Base-by-base conservation (phyloP, 1,140 invertebrate species). In the Oedothorax gibbosus region DNA sequence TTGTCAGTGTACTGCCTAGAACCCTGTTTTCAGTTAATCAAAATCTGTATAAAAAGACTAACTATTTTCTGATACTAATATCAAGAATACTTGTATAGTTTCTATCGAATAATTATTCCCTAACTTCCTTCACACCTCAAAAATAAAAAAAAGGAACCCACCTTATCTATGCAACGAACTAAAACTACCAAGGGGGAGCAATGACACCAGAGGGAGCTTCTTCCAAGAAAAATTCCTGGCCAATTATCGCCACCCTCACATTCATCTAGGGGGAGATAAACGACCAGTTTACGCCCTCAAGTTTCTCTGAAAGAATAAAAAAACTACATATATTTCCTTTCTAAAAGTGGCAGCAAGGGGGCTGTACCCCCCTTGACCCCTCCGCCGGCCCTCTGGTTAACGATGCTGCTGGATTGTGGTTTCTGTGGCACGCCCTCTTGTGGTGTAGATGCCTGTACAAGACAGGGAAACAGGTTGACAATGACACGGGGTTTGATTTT, bases 201-300 rank as follows among this genome's bases (percentile, higher is more conserved):
- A 14, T 21, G 21, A 75, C n/a, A 73, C 11, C 53, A 54, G 77
- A 51, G 49, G 68, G 57, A 35, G 35, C n/a, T 71, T 54, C 69
- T 71, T 53, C 51, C 56, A 82, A 72, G 62, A 73, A 56, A n/a
- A 20, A 21, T 65, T 73, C 66, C 50, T 64, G 62, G 20, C 65
- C 80, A 82, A 82, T 82, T 82, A 82, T 73, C 80, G 64, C 69
- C 80, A 82, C 79, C 79, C 80, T 62, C 80, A 73, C 80, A 82
- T 82, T 73, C 50, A 73, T 82, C 65, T 50, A 9, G 20, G 49
- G n/a, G 18, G 56, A 82, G 80, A 82, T 82, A 82, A 82, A 82
- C 80, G 80, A 49, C 69, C 80, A 82, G 80, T 82, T 82, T 64
- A 82, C 79, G 79, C 79, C 79, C 79, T 82, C 54, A 18, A 18